phyloP scores from a whole-genome alignment of 2,797 vertebrate genomes.

The Cetoscarus ocellatus region DNA sequence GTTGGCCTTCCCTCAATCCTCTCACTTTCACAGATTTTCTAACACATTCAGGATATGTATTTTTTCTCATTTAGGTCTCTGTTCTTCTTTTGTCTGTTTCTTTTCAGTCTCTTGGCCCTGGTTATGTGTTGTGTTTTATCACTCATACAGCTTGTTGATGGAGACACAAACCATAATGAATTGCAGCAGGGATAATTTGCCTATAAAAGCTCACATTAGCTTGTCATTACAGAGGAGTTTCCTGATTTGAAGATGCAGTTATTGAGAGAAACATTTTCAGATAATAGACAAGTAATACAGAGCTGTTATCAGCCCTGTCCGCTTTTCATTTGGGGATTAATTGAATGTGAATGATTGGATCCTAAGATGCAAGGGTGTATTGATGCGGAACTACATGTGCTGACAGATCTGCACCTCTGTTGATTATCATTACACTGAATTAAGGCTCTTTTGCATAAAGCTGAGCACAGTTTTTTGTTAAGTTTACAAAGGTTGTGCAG shows the following conservation, averaged over 20 bases:
- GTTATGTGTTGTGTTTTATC: not conserved
- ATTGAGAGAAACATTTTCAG: not conserved
- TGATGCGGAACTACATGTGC: not conserved
- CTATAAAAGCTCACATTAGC: not conserved
- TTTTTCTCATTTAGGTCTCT: not conserved
- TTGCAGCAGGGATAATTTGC: not conserved
- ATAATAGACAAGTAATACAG: not conserved
- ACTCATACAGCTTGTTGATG: not conserved
- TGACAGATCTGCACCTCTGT: not conserved
- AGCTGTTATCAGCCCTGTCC: not conserved
- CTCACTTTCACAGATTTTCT: constrained; percentile 21
- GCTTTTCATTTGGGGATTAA: not conserved
- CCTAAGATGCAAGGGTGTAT: not conserved
- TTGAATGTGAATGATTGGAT: not conserved
- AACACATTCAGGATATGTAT: not conserved
- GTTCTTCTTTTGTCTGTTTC: not conserved
- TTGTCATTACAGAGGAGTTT: not conserved
- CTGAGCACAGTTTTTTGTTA: not conserved
- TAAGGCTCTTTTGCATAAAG: constrained; percentile 12
- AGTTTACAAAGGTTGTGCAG: too few species aligned
- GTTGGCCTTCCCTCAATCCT: constrained; percentile 19
- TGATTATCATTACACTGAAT: not conserved
- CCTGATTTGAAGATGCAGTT: not conserved
- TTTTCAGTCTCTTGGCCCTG: not conserved
- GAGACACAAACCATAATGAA: not conserved